Evolutionary conservation across 2,797 vertebrate species (phyloP), one percentile per base, ranked within the genome.

Genomic region (Lepus oiostolus): DNA sequence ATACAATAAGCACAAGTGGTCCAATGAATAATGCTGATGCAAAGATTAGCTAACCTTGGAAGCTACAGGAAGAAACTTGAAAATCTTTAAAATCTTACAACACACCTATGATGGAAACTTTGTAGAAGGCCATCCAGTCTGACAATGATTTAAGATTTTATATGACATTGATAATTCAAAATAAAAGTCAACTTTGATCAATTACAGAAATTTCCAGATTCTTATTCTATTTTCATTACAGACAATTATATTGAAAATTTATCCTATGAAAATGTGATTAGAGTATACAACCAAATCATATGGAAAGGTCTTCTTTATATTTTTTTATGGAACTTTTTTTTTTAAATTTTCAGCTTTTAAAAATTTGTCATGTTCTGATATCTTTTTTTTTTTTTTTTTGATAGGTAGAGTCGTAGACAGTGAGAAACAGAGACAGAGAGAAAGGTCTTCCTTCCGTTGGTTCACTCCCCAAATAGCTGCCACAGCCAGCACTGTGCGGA

Each of bases 221-320:
- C 81, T 82, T 42, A 58, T 82, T 30, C 21, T 91, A 47, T 28
- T 63, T 65, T 68, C 19, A 32, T 91, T 35, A 38, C 19, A 47
- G 24, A 42, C 92, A 77, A 54, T 60, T 13, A 28, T 76, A 82
- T 91, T 87, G 76, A 50, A 32, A 79, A 38, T 82, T 21, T 88
- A 16, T 76, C n/a, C 47, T 42, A 30, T 70, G 42, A 82, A 83
- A 32, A 79, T 8, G 7, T 88, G 17, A 58, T 74, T 60, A 82
- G 47, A 38, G 3, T 32, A 32, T 80, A 22, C 12, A 54, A 38
- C 6, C 58, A 79, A 91, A 22, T 79, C 14, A 63, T 65, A 4
- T 50, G 50, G 35, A 21, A 91, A 42, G 6, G 74, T 4, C 11
- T 91, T 52, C 67, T 50, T 84, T 9, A 80, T n/a, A 42, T 54